Evolutionary conservation across 2,888 invertebrate species (phyloP).

Genomic region (Pseudococcus viburni): DNA sequence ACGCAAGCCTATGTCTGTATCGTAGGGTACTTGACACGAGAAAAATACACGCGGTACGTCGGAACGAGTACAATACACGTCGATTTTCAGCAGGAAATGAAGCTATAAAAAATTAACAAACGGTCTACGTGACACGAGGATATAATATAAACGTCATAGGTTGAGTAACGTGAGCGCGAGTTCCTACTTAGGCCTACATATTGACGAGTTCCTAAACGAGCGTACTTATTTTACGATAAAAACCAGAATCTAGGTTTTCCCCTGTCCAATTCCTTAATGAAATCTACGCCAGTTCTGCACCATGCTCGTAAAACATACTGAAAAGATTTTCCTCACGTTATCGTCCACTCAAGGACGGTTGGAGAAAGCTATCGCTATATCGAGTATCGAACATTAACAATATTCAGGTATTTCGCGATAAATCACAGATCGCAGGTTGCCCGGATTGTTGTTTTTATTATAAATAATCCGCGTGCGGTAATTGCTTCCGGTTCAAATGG

Average conservation of each 20-base stretch:
- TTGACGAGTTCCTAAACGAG: neutral
- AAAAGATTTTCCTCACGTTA: neutral
- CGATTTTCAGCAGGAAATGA: neutral
- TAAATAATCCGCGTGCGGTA: slow-evolving; percentile 24
- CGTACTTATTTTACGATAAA: neutral
- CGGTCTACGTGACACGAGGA: slow-evolving; percentile 1
- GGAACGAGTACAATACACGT: neutral
- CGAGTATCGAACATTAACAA: slow-evolving; percentile 5
- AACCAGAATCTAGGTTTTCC: neutral
- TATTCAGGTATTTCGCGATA: slow-evolving; percentile 35
- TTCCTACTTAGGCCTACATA: neutral
- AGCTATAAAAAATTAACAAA: slow-evolving; percentile 12
- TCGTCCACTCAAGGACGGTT: neutral
- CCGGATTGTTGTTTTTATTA: slow-evolving; percentile 24
- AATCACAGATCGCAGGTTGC: neutral
- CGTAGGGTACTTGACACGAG: neutral
- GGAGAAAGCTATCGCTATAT: neutral
- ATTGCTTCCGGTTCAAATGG: slow-evolving; percentile 21
- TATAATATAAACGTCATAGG: neutral
- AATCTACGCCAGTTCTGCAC: neutral
- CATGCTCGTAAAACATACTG: neutral
- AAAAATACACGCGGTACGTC: neutral
- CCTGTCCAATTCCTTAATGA: neutral
- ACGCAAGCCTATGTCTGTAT: too few relatives aligned
- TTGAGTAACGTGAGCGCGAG: neutral